Evolutionary conservation across 2,888 invertebrate genomes (phyloP), one percentile per base, ranked within the genome.

Genomic region (Atrina japonica): DNA sequence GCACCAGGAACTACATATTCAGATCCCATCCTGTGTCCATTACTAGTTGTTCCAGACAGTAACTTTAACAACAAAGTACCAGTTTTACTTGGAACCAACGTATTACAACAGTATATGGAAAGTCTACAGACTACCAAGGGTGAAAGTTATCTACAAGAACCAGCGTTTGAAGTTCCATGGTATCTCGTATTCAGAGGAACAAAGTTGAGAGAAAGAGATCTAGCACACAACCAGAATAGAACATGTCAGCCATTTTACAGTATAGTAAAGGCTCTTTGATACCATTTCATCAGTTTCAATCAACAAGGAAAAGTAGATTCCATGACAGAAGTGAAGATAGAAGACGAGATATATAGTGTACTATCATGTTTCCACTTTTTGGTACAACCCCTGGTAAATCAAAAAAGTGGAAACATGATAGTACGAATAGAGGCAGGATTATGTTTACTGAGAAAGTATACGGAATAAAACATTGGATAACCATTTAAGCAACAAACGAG

Each of bases 401-500:
- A n/a, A n/a, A n/a, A n/a, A n/a, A n/a, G n/a, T 18, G 69, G 69
- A 2, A 35, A 53, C 16, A 66, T 47, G 2, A 27, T 29, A n/a
- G n/a, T n/a, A n/a, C n/a, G n/a, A n/a, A n/a, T n/a, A n/a, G n/a
- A n/a, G n/a, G n/a, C n/a, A n/a, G n/a, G n/a, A n/a, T n/a, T n/a
- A n/a, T n/a, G n/a, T n/a, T n/a, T n/a, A n/a, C n/a, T n/a, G n/a
- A n/a, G n/a, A n/a, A n/a, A n/a, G n/a, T n/a, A n/a, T n/a, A n/a
- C 11, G 21, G 70, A n/a, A 60, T 76, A 5, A 50, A 66, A 14
- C 76, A 76, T 40, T 16, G 16, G 7, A 76, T 76, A 21, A 9
- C 73, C 73, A 0, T 49, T 70, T 21, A 70, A 70, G 53, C 23
- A 70, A 53, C 63, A 53, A n/a, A 60, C 66, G 29, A 27, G 66